A percentile compares a stretch with the other conserved stretches of the same genome.
Evolutionary conservation across 2,113 vertebrate genomes (phyloP).

Genomic region (Proteles cristata): DNA sequence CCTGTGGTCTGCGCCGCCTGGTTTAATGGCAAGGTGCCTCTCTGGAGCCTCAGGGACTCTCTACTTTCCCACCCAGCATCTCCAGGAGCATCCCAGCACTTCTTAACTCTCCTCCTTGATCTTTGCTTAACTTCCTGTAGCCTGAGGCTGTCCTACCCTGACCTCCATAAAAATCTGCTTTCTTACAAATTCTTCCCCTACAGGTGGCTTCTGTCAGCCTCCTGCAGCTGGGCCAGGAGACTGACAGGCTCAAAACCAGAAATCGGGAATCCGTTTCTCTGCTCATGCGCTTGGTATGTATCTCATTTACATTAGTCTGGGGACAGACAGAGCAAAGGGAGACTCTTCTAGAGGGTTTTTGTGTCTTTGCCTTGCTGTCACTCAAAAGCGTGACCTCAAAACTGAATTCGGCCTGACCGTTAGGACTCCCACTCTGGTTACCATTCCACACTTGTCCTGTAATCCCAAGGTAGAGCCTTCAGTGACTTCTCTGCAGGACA

Average conservation of each 20-base stretch:
- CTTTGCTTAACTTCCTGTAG: conserved; percentile 62
- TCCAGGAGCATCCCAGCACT: background rate
- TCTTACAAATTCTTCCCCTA: conserved; percentile 52
- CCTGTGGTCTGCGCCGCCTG: background rate
- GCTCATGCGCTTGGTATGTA: conserved; percentile 92
- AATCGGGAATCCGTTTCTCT: conserved; percentile 95
- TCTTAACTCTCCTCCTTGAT: conserved; percentile 60
- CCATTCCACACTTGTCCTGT: conserved; percentile 2
- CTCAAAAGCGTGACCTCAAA: background rate
- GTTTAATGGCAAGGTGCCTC: background rate
- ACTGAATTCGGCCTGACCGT: background rate
- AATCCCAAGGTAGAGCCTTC: background rate
- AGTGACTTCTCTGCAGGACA: background rate
- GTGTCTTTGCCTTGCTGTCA: background rate
- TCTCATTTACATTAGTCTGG: background rate
- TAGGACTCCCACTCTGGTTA: conserved; percentile 31
- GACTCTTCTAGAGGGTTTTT: conserved; percentile 34
- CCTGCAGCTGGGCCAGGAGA: conserved; percentile 93
- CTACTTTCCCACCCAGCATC: background rate
- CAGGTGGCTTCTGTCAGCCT: conserved; percentile 94
- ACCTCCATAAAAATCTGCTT: conserved; percentile 71
- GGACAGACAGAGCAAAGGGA: background rate
- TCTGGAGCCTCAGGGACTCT: conserved; percentile 4
- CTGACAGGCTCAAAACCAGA: conserved; percentile 88
- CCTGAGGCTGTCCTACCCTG: conserved; percentile 64